A percentile compares a stretch with the other conserved stretches of the same genome.
These are phyloP conservation scores for Antheraea yamamai DNA, from an alignment of 2,888 invertebrate species.

Conservation along the genomic window DNA sequence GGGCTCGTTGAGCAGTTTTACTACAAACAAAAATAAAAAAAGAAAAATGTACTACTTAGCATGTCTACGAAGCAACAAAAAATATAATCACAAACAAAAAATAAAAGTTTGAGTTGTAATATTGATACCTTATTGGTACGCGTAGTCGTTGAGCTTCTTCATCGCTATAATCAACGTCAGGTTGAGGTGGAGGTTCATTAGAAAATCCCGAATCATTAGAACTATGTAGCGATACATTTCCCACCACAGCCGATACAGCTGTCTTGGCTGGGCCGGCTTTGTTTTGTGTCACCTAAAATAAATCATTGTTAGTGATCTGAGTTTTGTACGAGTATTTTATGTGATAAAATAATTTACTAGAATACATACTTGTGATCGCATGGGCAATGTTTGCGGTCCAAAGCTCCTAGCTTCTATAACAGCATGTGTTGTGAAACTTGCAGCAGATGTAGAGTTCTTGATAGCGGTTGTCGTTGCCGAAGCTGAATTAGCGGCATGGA, in stretches of 20 bases:
- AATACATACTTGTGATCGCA: slow-evolving; percentile 70
- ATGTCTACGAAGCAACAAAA: slow-evolving; percentile 30
- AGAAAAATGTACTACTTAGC: slow-evolving; percentile 49
- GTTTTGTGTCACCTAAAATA: slow-evolving; percentile 64
- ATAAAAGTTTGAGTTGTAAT: background rate
- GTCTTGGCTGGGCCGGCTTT: slow-evolving; percentile 76
- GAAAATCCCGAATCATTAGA: slow-evolving; percentile 96
- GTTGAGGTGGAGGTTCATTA: slow-evolving; percentile 93
- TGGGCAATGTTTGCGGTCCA: slow-evolving; percentile 75
- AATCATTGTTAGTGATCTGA: background rate
- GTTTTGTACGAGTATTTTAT: background rate
- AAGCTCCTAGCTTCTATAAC: slow-evolving; percentile 75
- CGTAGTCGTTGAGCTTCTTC: slow-evolving; percentile 88
- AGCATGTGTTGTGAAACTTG: slow-evolving; percentile 80
- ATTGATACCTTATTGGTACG: slow-evolving; percentile 83
- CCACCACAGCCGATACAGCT: slow-evolving; percentile 79
- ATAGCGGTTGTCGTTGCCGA: slow-evolving; percentile 64
- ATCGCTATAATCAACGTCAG: slow-evolving; percentile 95
- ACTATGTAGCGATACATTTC: slow-evolving; percentile 91
- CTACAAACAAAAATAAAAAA: slow-evolving; percentile 64
- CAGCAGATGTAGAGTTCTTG: slow-evolving; percentile 82
- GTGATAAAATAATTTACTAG: slow-evolving; percentile 9
- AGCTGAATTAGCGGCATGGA: slow-evolving; percentile 70
- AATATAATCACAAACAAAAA: slow-evolving; percentile 11
- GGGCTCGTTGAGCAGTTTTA: slow-evolving; percentile 68